Percentiles rank a stretch among this genome's conserved stretches.
Evolutionary conservation across 2,888 invertebrate species (phyloP).

Genomic region (Meiosimyza platycephala): DNA sequence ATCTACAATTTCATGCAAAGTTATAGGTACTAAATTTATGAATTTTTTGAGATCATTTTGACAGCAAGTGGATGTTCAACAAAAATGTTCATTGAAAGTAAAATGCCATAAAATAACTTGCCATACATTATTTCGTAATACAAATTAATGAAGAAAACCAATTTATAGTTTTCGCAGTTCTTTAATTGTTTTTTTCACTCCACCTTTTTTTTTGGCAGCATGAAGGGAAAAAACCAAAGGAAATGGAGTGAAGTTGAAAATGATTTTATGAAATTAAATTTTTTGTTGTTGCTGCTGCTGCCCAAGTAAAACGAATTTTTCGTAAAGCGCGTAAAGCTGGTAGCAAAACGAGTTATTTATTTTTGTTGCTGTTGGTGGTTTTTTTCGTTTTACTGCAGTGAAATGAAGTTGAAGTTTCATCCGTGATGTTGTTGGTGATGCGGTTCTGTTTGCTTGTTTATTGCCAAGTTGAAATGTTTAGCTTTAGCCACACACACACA

Average conservation of each 20-base stretch:
- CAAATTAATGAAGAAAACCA: too few relatives aligned
- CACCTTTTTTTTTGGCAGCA: too few relatives aligned
- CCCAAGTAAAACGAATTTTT: conserved; percentile 17
- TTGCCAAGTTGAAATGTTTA: neutral
- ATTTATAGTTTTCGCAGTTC: too few relatives aligned
- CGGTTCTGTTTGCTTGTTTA: conserved; percentile 37
- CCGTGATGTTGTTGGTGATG: conserved; percentile 35
- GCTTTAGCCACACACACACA: neutral
- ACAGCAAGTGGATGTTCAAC: too few relatives aligned
- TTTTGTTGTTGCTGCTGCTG: conserved; percentile 8
- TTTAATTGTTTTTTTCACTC: too few relatives aligned
- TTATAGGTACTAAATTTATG: too few relatives aligned
- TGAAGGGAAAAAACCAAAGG: too few relatives aligned
- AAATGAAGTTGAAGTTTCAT: conserved; percentile 31
- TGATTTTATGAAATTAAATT: neutral
- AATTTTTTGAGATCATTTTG: too few relatives aligned
- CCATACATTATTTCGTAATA: too few relatives aligned
- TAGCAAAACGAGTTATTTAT: conserved; percentile 43
- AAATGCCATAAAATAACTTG: too few relatives aligned
- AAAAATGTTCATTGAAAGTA: too few relatives aligned
- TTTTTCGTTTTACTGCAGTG: conserved; percentile 7
- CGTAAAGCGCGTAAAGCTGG: conserved; percentile 39
- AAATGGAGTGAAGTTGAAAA: conserved; percentile 3
- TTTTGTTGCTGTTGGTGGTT: conserved; percentile 1
- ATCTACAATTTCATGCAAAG: too few relatives aligned